These are phyloP conservation scores for Ptychoptera contaminata DNA, from an alignment of 2,888 invertebrate species.

Conservation along the genomic window DNA sequence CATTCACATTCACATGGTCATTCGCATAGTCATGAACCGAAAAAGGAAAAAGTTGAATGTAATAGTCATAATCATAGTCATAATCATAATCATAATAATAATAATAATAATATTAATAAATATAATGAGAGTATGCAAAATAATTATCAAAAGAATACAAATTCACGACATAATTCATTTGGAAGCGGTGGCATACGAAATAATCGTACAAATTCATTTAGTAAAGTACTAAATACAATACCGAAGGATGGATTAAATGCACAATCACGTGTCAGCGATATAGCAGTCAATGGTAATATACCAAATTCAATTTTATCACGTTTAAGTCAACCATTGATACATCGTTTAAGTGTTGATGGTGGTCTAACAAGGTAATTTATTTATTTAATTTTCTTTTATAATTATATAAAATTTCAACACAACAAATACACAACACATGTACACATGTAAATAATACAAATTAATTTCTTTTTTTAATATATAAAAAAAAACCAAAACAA, in stretches of 20 bases:
- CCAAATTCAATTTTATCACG: not conserved
- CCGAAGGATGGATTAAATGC: not conserved
- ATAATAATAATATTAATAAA: not conserved
- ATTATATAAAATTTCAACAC: not conserved
- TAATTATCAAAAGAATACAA: not conserved
- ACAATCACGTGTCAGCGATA: not conserved
- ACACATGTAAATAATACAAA: too few relatives aligned
- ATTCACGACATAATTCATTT: constrained; percentile 1
- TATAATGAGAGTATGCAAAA: not conserved
- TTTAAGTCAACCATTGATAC: constrained; percentile 1
- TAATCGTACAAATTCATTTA: constrained; percentile 8
- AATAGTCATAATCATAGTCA: constrained; percentile 2
- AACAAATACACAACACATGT: too few relatives aligned
- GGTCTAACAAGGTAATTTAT: not conserved
- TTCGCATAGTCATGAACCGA: constrained; percentile 9
- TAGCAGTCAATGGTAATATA: too few relatives aligned
- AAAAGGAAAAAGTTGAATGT: not conserved
- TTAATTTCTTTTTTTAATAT: too few relatives aligned
- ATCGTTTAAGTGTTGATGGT: constrained; percentile 2
- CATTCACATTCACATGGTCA: constrained; percentile 32
- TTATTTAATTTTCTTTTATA: not conserved
- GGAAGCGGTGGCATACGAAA: not conserved
- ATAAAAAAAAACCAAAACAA: too few relatives aligned
- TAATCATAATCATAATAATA: not conserved
- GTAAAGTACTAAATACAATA: not conserved